A percentile compares a stretch with the other conserved stretches of the same genome.
Evolutionary conservation across 2,888 invertebrate species (phyloP).

Genomic region (Chirona hameri): DNA sequence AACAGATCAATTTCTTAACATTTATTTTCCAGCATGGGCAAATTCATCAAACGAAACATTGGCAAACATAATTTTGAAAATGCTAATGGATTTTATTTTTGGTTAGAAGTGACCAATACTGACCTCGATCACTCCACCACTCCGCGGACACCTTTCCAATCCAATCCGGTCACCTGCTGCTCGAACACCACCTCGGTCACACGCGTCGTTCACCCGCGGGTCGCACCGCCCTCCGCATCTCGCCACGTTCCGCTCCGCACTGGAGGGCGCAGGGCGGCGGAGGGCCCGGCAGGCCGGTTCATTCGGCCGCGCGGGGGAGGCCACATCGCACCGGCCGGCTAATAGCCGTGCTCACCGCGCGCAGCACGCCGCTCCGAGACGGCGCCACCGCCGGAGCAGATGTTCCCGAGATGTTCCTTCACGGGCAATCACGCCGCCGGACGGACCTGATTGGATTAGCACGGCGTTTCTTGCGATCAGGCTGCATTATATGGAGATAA

Average conservation of each 20-base stretch:
- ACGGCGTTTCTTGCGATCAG: not conserved
- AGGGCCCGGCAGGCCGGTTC: not conserved
- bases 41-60: too few relatives aligned
- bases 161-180: too few relatives aligned
- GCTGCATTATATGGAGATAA: not conserved
- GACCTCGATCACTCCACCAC: too few relatives aligned
- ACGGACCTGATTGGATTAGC: not conserved
- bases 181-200: not conserved
- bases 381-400: not conserved
- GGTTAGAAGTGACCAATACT: too few relatives aligned
- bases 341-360: too few relatives aligned
- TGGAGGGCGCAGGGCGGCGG: not conserved
- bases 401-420: slow-evolving; percentile 12
- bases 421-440: not conserved
- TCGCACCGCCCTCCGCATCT: not conserved
- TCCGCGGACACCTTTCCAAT: too few relatives aligned
- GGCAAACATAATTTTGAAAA: too few relatives aligned
- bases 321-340: not conserved
- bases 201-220: not conserved
- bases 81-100: too few relatives aligned
- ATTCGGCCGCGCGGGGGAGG: not conserved
- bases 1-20: too few relatives aligned
- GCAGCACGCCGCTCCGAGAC: not conserved
- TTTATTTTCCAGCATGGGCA: too few relatives aligned
- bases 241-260: not conserved